Base-by-base conservation (phyloP, 1,140 invertebrate species). In the Hermetia illucens region DNA sequence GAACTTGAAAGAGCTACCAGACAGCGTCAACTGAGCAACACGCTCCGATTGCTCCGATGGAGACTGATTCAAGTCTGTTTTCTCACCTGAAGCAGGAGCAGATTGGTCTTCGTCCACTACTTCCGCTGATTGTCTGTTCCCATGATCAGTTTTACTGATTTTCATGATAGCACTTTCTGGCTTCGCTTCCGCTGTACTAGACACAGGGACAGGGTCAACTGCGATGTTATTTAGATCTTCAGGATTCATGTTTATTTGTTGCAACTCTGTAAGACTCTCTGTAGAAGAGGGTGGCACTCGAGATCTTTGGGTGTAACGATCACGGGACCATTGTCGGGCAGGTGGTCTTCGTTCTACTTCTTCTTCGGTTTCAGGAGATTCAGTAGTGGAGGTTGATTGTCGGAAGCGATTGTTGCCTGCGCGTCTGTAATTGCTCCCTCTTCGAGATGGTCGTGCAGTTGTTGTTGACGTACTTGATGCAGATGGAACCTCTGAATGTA, bases 21-120 rank as follows among this genome's bases (percentile, higher is more conserved):
- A 70, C 35, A 66, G 42, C 1, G 70, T 73, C 37, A 74, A 51
- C 49, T 74, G 70, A 22, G 70, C 71, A 13, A 74, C 69, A 36
- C 70, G 52, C 51, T 71, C 68, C 1, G 70, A 72, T 46, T 63
- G 62, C 35, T 68, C 64, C 34, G 61, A 62, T 22, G 64, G 34
- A 2, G 40, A 42, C 9, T 18, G 30, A n/a, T 17, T 32, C 21
- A 32, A 22, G 20, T 36, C 40, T 18, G 5, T 9, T n/a, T 19
- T 16, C 13, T 27, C 30, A 25, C 19, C 3, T n/a, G 17, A 16
- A 20, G 5, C 8, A n/a, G 12, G 22, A 30, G 13, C 6, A 20
- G 9, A 17, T n/a, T n/a, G 16, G 21, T 58, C 50, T 32, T 63
- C 62, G 25, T 52, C 46, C 4, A 50, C 51, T 34, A 64, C 43